These are phyloP conservation scores for Ericerus pela DNA, from an alignment of 1,140 invertebrate species.

Conservation along the genomic window DNA sequence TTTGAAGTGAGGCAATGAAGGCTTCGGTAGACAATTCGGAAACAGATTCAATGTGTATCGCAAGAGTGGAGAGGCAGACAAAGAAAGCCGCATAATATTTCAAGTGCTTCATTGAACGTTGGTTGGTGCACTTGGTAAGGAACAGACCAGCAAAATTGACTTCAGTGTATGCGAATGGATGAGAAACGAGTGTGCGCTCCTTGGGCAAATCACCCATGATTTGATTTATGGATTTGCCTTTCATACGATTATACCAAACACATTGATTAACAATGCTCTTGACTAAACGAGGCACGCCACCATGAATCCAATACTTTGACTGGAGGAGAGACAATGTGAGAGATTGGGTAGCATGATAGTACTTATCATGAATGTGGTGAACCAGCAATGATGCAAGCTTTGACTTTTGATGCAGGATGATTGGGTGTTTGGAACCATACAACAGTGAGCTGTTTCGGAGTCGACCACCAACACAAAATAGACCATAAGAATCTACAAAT, in stretches of 20 bases:
- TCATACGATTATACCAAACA: neutral
- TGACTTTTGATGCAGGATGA: neutral
- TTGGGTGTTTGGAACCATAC: constrained; percentile 1
- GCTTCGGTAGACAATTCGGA: constrained; percentile 20
- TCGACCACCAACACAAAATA: constrained; percentile 12
- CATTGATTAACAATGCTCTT: neutral
- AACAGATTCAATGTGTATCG: constrained; percentile 26
- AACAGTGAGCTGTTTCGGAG: neutral
- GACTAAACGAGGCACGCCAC: neutral
- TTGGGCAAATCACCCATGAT: constrained; percentile 20
- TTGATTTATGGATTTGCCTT: neutral
- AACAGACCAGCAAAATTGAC: constrained; percentile 22
- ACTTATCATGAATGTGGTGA: constrained; percentile 1
- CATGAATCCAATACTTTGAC: constrained; percentile 5
- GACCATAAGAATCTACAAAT: neutral
- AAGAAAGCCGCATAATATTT: constrained; percentile 21
- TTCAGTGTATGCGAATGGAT: constrained; percentile 18
- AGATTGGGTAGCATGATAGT: constrained; percentile 1
- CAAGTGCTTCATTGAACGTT: neutral
- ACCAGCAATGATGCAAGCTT: neutral
- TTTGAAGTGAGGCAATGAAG: constrained; percentile 24
- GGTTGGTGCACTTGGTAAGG: neutral
- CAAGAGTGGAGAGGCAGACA: constrained; percentile 24
- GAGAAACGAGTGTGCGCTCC: constrained; percentile 11
- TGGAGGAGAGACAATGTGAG: neutral